Base-by-base conservation (phyloP, 2,797 vertebrate species). In the Acropternis orthonyx region DNA sequence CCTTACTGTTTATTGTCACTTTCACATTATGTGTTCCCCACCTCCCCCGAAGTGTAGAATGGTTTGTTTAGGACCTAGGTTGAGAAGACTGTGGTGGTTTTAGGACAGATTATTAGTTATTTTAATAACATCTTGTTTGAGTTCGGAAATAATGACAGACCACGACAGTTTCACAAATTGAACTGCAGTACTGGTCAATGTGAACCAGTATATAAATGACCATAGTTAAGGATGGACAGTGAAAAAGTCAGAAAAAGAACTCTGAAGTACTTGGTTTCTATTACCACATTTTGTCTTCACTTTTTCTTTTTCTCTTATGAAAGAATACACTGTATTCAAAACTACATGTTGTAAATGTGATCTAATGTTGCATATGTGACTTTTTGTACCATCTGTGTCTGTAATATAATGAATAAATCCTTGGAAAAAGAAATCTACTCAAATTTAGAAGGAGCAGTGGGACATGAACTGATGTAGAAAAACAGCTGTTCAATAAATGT, bases 21-120 rank as follows among this genome's bases (percentile, higher is more conserved):
- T 79, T 48, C 32, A 18, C 0, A 2, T 73, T 10, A 34, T 4
- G 0, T n/a, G n/a, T n/a, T n/a, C n/a, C n/a, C n/a, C n/a, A n/a
- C 39, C 39, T 14, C 39, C 39, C 39, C 39, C 10, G 39, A 39
- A 39, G 39, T 39, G 1, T 69, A 69, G 28, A 41, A 2, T 43
- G 19, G 4, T 41, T 79, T 76, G 2, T 49, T 76, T 55, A 55
- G 12, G 26, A 43, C 13, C 9, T 46, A 46, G 4, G 9, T 13
- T 71, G 48, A 71, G 32, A 44, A 71, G 23, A 59, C 3, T 58
- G 68, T 36, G 7, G 7, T 69, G 24, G 7, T 26, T 63, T 78
- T 61, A 65, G 34, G 24, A 46, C 5, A 16, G 20, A 14, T 24
- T 49, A 37, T 22, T 48, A 43, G 5, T 39, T 76, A 16, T 41